Evolutionary conservation across 2,888 invertebrate species (phyloP).

Genomic region (Eremobia ochroleuca): DNA sequence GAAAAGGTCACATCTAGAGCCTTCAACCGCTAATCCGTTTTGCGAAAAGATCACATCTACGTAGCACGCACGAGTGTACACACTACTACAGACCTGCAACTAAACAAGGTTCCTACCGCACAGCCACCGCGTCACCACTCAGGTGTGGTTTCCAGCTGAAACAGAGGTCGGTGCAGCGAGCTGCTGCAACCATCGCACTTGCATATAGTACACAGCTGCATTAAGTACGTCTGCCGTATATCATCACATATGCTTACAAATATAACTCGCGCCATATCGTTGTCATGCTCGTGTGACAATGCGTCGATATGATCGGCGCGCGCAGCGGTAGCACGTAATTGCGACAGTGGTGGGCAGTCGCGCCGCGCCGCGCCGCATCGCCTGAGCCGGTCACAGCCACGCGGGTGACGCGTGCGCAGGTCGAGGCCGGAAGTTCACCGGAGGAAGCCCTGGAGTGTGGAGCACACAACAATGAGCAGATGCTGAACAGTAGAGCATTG

Average conservation of each 20-base stretch:
- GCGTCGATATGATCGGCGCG: constrained; percentile 37
- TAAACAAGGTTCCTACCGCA: no score
- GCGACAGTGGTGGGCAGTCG: constrained; percentile 6
- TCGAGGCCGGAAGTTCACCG: neutral
- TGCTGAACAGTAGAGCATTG: neutral
- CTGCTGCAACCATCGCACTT: neutral
- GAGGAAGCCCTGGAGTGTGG: neutral
- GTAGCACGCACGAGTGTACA: no score
- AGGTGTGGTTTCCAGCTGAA: neutral
- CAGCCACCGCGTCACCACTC: neutral
- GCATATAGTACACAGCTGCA: neutral
- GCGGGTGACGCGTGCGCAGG: neutral
- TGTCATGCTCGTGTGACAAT: constrained; percentile 23
- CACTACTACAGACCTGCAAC: no score
- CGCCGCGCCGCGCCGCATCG: constrained; percentile 1
- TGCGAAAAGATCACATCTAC: neutral
- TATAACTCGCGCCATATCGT: constrained; percentile 8
- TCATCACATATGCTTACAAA: neutral
- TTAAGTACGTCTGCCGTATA: neutral
- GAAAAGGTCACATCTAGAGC: neutral
- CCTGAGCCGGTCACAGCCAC: constrained; percentile 12
- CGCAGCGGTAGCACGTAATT: constrained; percentile 11
- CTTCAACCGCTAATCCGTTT: neutral
- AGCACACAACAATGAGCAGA: neutral
- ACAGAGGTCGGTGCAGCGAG: neutral